Evolutionary conservation across 1,140 invertebrate genomes (phyloP).

Genomic region (Ostrea denselamellosa): DNA sequence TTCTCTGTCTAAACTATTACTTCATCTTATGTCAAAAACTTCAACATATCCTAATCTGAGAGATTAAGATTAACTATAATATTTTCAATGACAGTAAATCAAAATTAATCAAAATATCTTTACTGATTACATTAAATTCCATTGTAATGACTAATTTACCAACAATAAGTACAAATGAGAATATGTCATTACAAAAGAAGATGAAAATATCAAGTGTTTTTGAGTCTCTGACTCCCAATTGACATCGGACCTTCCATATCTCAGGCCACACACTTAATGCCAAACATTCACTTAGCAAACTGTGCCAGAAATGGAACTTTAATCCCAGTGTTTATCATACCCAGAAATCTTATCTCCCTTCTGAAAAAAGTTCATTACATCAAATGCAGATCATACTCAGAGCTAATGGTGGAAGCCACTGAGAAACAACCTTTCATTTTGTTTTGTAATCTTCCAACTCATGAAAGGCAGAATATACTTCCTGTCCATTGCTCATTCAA

Average conservation of each 20-base stretch:
- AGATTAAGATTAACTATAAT: constrained; percentile 7
- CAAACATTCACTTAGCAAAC: constrained; percentile 36
- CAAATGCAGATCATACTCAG: not conserved
- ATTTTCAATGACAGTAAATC: not conserved
- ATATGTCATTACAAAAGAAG: not conserved
- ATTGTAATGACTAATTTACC: constrained; percentile 25
- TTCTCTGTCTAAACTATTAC: constrained; percentile 36
- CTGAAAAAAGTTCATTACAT: constrained; percentile 9
- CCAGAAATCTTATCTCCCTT: constrained; percentile 1
- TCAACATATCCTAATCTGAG: constrained; percentile 29
- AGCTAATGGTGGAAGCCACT: not conserved
- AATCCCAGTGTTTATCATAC: not conserved
- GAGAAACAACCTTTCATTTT: not conserved
- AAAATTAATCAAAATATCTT: constrained; percentile 4
- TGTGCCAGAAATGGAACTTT: constrained; percentile 28
- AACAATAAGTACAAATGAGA: not conserved
- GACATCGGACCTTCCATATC: constrained; percentile 22
- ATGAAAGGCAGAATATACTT: not conserved
- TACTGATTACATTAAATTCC: not conserved
- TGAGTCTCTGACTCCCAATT: not conserved
- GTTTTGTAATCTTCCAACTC: not conserved
- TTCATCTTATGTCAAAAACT: constrained; percentile 32
- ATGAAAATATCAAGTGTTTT: constrained; percentile 29
- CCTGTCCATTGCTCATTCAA: not conserved
- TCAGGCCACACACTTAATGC: constrained; percentile 29